Evolutionary conservation across 2,888 invertebrate species (phyloP).

Genomic region (Acrobasis consociella): DNA sequence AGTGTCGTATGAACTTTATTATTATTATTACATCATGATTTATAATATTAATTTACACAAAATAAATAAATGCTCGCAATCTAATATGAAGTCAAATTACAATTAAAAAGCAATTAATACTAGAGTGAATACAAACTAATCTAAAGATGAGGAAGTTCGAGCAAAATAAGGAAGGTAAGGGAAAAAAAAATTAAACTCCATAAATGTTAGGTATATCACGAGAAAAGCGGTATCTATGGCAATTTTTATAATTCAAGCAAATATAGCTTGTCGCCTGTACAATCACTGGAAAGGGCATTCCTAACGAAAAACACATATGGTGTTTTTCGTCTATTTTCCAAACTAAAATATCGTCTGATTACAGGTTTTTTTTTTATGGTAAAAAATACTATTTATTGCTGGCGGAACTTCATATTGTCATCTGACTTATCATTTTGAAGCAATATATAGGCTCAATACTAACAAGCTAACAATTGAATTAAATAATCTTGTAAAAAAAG

Average conservation of each 20-base stretch:
- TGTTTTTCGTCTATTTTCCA: slow-evolving; percentile 1
- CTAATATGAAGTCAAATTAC: slow-evolving; percentile 58
- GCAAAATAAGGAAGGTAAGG: not conserved
- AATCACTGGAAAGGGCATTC: no score
- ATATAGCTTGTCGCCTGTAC: no score
- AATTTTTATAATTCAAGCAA: not conserved
- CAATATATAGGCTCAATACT: not conserved
- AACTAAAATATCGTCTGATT: not conserved
- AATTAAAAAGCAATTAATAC: slow-evolving; percentile 55
- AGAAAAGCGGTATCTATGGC: not conserved
- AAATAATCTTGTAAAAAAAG: not conserved
- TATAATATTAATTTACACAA: slow-evolving; percentile 73
- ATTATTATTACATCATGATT: slow-evolving; percentile 74
- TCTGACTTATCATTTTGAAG: not conserved
- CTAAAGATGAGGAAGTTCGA: slow-evolving; percentile 20
- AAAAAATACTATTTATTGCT: not conserved
- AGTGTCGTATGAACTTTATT: slow-evolving; percentile 72
- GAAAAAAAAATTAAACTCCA: slow-evolving; percentile 9
- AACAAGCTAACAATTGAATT: not conserved
- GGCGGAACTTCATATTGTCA: not conserved
- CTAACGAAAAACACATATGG: not conserved
- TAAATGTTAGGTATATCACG: not conserved
- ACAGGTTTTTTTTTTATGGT: no score
- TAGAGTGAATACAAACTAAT: slow-evolving; percentile 45
- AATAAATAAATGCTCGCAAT: slow-evolving; percentile 79